Base-by-base conservation (phyloP, 1,140 invertebrate species). In the Pachyrhynchus sulphureomaculatus region DNA sequence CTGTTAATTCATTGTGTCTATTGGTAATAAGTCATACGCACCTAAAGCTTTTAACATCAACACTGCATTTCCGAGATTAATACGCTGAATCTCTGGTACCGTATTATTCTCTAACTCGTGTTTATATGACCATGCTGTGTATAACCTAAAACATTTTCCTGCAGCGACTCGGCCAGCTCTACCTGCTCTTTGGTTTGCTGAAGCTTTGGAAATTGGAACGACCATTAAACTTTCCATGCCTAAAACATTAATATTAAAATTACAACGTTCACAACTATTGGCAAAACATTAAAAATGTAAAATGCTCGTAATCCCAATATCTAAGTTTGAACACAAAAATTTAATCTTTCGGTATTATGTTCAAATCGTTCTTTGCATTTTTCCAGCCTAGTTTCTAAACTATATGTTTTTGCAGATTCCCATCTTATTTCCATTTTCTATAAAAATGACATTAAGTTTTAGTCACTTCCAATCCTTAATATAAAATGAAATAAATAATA, bases 51-150 rank as follows among this genome's bases (percentile, higher is more conserved):
- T 99, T 1, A 99, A 80, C 71, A 96, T 92, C 0, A 99, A 80
- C 2, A 99, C 96, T 8, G 96, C 96, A 81, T 99, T 99, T 20
- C 95, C 93, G 32, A 99, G 81, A 83, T 99, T 99, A 10, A 98
- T 98, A 62, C 97, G 82, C 76, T 99, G 96, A 66, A 98, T 98
- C 83, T 99, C 97, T 10, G 97, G 97, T 10, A 99, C 86, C 0
- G 96, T 95, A 71, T 98, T 97, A 62, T 99, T 95, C 79, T 99
- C 96, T 47, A 99, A 80, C 79, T 99, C 97, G 76, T 99, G 89
- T 74, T 98, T 91, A 75, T 97, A 99, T 0, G 95, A 93, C 93
- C 96, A 99, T 2, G 91, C 89, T 12, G 94, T 98, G 69, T 99
- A 99, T 0, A 99, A 79, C 37, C 98, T 83, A 73, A 99, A 99